Base-by-base conservation (phyloP, 2,888 invertebrate species). In the Clivina fossor region DNA sequence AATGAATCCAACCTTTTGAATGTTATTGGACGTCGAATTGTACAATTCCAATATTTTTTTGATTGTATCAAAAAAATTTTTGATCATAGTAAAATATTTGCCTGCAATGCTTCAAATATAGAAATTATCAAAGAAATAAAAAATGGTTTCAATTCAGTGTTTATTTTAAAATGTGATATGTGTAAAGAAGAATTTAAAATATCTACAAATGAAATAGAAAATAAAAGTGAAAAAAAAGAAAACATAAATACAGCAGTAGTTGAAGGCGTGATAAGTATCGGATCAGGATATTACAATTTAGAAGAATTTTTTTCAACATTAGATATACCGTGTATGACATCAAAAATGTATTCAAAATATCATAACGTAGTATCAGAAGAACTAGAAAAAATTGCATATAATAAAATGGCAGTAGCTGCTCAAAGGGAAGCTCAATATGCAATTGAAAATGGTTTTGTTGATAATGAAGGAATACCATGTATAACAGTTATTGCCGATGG, bases 401-500 rank as follows among this genome's bases (percentile, higher is more conserved):
- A 20, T 5, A 20, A 19, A 9, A 20, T 41, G 38, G 16, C 11
- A 16, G 18, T 15, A 16, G 38, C 38, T 38, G 38, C 16, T 8
- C 4, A 5, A 18, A 18, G 5, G n/a, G 38, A 38, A n/a, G 38
- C 38, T 8, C 13, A 18, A 38, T 38, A 16, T 16, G 18, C 38
- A 4, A 13, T 13, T 9, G 15, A 38, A 38, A n/a, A 38, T 5
- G 16, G 16, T 18, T 4, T 5, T 5, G 38, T 38, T 5, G 38
- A 38, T 38, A 4, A 5, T 4, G 16, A 38, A 15, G 38, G 38
- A 8, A 38, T 38, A 15, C 38, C 38, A 15, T 38, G 11, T 13
- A 38, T 38, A 16, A 18, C 16, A 18, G 38, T 38, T 8, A 38
- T 38, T 38, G 38, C 38, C 8, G 19, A 38, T 15, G 38, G 38